These are phyloP conservation scores for Xenopus borealis DNA, from an alignment of 2,113 vertebrate species.

Conservation along the genomic window DNA sequence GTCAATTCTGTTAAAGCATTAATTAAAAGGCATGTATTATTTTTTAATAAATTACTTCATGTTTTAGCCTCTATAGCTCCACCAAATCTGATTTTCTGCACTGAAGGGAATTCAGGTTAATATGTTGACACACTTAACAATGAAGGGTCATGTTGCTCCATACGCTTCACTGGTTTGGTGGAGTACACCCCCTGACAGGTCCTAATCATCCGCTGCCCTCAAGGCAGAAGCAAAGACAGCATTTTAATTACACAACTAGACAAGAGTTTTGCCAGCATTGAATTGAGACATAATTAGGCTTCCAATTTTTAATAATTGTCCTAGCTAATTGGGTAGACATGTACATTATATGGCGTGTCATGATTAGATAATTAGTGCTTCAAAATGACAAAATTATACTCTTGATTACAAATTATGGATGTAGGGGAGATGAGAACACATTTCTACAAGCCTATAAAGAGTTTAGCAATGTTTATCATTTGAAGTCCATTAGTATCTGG, in stretches of 20 bases:
- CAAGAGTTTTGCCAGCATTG: slow-evolving; percentile 81
- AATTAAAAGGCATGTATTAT: slow-evolving; percentile 79
- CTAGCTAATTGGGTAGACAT: slow-evolving; percentile 89
- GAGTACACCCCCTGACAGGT: slow-evolving; percentile 89
- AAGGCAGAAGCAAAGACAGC: slow-evolving; percentile 84
- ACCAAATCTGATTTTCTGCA: slow-evolving; percentile 74
- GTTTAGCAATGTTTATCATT: slow-evolving; percentile 56
- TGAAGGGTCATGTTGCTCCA: slow-evolving; percentile 90
- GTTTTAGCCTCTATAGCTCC: slow-evolving; percentile 65
- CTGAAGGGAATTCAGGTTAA: slow-evolving; percentile 99
- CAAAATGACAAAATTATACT: slow-evolving; percentile 78
- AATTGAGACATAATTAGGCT: slow-evolving; percentile 97
- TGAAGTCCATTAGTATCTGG: slow-evolving; percentile 53
- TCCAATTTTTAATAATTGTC: slow-evolving; percentile 94
- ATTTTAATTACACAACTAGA: slow-evolving; percentile 88
- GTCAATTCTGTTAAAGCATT: slow-evolving; percentile 69
- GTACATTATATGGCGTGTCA: slow-evolving; percentile 66
- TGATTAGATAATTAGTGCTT: slow-evolving; percentile 84
- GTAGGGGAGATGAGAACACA: slow-evolving; percentile 49
- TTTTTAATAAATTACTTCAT: slow-evolving; percentile 76
- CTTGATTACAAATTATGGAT: slow-evolving; percentile 67
- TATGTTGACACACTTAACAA: slow-evolving; percentile 99
- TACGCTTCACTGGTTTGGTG: slow-evolving; percentile 83
- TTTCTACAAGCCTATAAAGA: slow-evolving; percentile 57
- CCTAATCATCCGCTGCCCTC: slow-evolving; percentile 91